These are phyloP conservation scores for Drosophila incognita DNA, from an alignment of 2,888 invertebrate species.

Conservation along the genomic window DNA sequence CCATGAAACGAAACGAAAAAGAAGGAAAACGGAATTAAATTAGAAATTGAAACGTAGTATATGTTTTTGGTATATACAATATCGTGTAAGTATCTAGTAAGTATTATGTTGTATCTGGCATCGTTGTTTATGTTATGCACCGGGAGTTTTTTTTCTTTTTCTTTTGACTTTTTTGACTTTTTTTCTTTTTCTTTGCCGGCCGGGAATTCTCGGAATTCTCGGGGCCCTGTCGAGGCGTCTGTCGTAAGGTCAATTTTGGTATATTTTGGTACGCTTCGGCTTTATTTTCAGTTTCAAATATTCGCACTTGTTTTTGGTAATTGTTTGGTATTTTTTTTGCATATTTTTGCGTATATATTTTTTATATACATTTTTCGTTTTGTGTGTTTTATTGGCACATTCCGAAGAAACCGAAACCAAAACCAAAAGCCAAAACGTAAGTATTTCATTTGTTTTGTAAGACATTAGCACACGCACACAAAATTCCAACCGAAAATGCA, in stretches of 20 bases:
- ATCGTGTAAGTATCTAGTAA: slow-evolving; percentile 15
- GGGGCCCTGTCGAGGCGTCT: slow-evolving; percentile 45
- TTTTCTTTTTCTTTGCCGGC: background rate
- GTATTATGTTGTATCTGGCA: slow-evolving; percentile 37
- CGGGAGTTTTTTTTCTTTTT: slow-evolving; percentile 36
- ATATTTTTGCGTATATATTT: background rate
- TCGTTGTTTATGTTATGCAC: slow-evolving; percentile 67
- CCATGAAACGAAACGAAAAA: slow-evolving; percentile 84
- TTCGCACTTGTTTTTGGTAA: slow-evolving; percentile 26
- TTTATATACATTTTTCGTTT: slow-evolving; percentile 11
- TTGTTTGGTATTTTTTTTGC: slow-evolving; percentile 21
- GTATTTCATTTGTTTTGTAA: slow-evolving; percentile 47
- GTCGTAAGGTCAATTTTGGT: slow-evolving; percentile 64
- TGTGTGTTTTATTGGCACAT: slow-evolving; percentile 42
- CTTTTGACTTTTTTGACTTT: too few relatives aligned
- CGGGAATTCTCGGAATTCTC: slow-evolving; percentile 11
- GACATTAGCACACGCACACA: slow-evolving; percentile 85
- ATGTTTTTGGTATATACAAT: slow-evolving; percentile 23
- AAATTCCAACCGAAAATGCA: slow-evolving; percentile 77
- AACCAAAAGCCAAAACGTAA: slow-evolving; percentile 60
- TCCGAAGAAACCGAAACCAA: slow-evolving; percentile 53
- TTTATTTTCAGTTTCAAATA: slow-evolving; percentile 13
- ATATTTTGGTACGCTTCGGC: slow-evolving; percentile 56
- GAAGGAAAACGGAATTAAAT: slow-evolving; percentile 75
- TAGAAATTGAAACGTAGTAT: slow-evolving; percentile 48